Conservation (phyloP, 2,888 invertebrate species). For the Euplexia lucipara region DNA sequence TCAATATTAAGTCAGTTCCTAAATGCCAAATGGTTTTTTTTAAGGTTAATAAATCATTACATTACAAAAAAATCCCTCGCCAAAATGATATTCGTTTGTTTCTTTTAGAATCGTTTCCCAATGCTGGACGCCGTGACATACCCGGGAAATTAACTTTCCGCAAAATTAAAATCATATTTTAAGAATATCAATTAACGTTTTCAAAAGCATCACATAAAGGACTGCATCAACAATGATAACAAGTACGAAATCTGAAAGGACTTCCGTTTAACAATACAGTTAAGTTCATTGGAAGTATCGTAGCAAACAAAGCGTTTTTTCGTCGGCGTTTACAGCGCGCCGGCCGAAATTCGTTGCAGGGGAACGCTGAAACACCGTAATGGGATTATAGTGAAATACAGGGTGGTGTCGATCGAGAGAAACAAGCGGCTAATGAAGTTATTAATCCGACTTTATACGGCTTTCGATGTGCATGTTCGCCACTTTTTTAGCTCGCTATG, state of each 20-base stretch:
- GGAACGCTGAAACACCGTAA: conserved; percentile 80
- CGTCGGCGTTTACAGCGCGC: conserved; percentile 60
- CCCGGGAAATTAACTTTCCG: too few species aligned
- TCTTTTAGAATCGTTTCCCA: too few species aligned
- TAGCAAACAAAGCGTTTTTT: conserved; percentile 64
- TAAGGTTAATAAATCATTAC: too few species aligned
- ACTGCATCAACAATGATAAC: conserved; percentile 23
- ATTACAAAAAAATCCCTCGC: too few species aligned
- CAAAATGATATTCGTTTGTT: too few species aligned
- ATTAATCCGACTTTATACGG: conserved; percentile 89
- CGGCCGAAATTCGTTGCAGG: conserved; percentile 78
- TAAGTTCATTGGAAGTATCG: conserved; percentile 54
- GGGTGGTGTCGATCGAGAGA: conserved; percentile 88
- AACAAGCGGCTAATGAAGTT: conserved; percentile 91
- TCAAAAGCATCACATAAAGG: neutral
- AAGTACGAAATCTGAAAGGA: conserved; percentile 43
- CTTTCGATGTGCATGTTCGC: conserved; percentile 81
- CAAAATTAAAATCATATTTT: too few species aligned
- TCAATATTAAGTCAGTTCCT: too few species aligned
- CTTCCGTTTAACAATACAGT: conserved; percentile 50
- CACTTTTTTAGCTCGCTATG: conserved; percentile 75
- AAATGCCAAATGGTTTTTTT: too few species aligned
- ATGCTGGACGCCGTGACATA: too few species aligned
- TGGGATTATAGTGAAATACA: conserved; percentile 90
- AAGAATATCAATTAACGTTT: too few species aligned